A percentile compares a stretch with the other conserved stretches of the same genome.
These are phyloP conservation scores for Chaenodraco wilsoni DNA, from an alignment of 2,797 vertebrate genomes.

Conservation along the genomic window DNA sequence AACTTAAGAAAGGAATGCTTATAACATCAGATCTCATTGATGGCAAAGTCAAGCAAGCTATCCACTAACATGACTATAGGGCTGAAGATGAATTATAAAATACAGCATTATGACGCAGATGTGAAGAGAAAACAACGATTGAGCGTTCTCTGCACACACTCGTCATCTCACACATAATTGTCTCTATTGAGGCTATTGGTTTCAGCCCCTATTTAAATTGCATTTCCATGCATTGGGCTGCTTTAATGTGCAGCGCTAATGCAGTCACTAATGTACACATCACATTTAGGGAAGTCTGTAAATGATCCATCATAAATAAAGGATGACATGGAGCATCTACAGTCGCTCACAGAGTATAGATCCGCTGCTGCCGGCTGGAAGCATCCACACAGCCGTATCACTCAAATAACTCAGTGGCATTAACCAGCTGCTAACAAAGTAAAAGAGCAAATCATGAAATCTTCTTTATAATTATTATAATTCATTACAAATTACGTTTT, in stretches of 20 bases:
- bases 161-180: slow-evolving; percentile 23
- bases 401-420: slow-evolving; percentile 30
- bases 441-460: not conserved
- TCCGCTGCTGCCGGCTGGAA: slow-evolving; percentile 39
- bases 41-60: not conserved
- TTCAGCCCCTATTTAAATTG: slow-evolving; percentile 63
- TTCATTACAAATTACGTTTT: not conserved
- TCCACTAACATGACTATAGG: not conserved
- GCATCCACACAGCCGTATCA: slow-evolving; percentile 5
- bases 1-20: not conserved
- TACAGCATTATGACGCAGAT: not conserved
- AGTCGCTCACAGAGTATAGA: slow-evolving; percentile 63
- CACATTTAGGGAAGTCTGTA: slow-evolving; percentile 67
- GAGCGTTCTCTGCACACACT: not conserved
- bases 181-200: slow-evolving; percentile 52
- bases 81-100: not conserved
- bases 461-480: not conserved
- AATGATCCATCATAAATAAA: slow-evolving; percentile 80
- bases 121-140: not conserved
- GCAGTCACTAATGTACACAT: slow-evolving; percentile 76
- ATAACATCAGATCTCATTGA: not conserved
- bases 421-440: slow-evolving; percentile 6
- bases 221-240: slow-evolving; percentile 65
- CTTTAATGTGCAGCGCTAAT: slow-evolving; percentile 74
- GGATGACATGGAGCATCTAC: slow-evolving; percentile 68